Evolutionary conservation across 2,888 invertebrate species (phyloP), one percentile per base, ranked within the genome.

Genomic region (Cephus nigrinus): DNA sequence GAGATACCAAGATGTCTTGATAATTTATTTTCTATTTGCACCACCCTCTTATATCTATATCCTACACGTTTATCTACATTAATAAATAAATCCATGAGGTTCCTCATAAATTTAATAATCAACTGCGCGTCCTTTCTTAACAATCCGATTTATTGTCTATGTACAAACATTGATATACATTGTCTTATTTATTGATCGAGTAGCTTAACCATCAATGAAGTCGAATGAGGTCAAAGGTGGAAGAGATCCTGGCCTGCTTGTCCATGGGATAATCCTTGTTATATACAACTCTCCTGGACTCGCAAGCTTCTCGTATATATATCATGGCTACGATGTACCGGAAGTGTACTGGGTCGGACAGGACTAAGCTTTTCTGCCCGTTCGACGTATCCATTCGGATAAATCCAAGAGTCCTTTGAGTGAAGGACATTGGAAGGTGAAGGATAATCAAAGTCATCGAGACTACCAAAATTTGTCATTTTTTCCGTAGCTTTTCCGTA

Each of bases 271-370:
- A 55, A 55, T 55, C 55, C 69, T 33, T 76, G 80, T 86, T 88
- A 90, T 90, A 90, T 90, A 89, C 90, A 90, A 80, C 90, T 90
- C 78, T 90, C 90, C 77, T 90, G 90, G 55, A 90, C 87, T 72
- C 90, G 86, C 75, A 87, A 85, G 83, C 90, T 90, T 81, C 89
- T 89, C 80, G 90, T 90, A 81, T 90, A 90, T 75, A 90, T 88
- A 76, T 90, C 89, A 77, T 90, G 90, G 11, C 84, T 86, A 74
- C 88, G 88, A 80, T 89, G 88, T 9, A 90, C 90, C 40, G 90
- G 89, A 76, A 90, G 84, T 23, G 90, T 90, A 77, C 85, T 90
- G 12, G 90, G 90, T 73, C 90, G 85, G 31, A 86, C 80, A 11
- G 89, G 88, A 69, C 83, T 88, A n/a, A 85, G 80, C 77, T 83